Evolutionary conservation across 2,113 vertebrate genomes (phyloP), one percentile per base, ranked within the genome.

Genomic region (Myotis lucifugus): DNA sequence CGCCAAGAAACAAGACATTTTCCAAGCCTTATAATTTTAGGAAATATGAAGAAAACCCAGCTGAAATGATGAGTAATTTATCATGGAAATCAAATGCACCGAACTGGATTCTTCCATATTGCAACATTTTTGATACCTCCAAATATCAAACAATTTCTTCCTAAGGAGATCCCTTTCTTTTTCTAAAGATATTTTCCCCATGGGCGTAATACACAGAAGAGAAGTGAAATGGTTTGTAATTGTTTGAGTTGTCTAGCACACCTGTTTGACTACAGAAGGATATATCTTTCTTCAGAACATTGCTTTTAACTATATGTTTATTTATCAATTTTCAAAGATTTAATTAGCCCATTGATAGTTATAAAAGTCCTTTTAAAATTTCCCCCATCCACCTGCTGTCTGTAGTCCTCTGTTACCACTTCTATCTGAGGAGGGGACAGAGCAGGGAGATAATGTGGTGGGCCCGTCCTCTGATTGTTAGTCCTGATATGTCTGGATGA

Each of bases 201-300:
- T 50, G 4, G 7, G 11, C 37, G 15, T 67, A 6, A 6, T 81
- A 17, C 29, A 85, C 2, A 85, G 40, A 91, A 73, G 19, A 78
- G 14, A 82, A 70, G 54, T 66, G 34, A 79, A 85, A 50, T 70
- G 17, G 0, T 83, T 78, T 91, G 0, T 27, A 52, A 23, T 73
- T 72, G 6, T 77, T 61, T 59, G 42, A 92, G n/a, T 92, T 93
- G 27, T 85, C n/a, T 50, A 37, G 8, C 48, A 48, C 19, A 77
- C 6, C n/a, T 66, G 6, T 40, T 85, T 19, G 37, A 18, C 25
- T 90, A 72, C 13, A 52, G n/a, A 86, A 72, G 32, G 83, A 27
- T 25, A 3, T 34, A 42, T 94, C 83, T 95, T 77, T 84, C 61
- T 95, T 95, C 9, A 86, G 29, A 74, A 64, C 79, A 32, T 86